These are phyloP conservation scores for Manis crassicaudata DNA, from an alignment of 2,797 vertebrate species.

Conservation along the genomic window DNA sequence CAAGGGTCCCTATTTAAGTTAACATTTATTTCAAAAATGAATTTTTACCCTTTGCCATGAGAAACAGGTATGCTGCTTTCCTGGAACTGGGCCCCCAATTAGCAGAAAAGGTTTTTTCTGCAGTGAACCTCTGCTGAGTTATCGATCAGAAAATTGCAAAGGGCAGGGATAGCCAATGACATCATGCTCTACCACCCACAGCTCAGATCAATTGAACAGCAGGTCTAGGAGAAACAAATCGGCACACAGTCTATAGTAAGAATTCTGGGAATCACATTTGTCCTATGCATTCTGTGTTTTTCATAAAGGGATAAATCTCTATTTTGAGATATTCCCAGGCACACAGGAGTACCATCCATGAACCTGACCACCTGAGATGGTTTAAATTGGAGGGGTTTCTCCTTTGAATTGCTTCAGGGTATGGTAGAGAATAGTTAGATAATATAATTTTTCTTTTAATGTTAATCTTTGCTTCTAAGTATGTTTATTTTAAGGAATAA, in stretches of 20 bases:
- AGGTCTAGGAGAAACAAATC: neutral
- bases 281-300: neutral
- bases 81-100: neutral
- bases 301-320: neutral
- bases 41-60: neutral
- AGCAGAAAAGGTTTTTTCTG: neutral
- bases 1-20: neutral
- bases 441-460: neutral
- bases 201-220: neutral
- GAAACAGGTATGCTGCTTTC: neutral
- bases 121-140: neutral
- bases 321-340: neutral
- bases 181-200: neutral
- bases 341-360: neutral
- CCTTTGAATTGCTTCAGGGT: neutral
- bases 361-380: neutral
- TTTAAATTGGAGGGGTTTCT: neutral
- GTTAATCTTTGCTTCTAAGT: conserved; percentile 27
- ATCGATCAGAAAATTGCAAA: neutral
- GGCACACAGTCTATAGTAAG: neutral
- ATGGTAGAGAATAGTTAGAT: neutral
- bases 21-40: conserved; percentile 13
- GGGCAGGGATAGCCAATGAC: accelerated
- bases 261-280: neutral
- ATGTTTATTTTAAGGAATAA: conserved; percentile 26